Evolutionary conservation across 2,113 vertebrate species (phyloP), one percentile per base, ranked within the genome.

Genomic region (Capricornis sumatraensis): DNA sequence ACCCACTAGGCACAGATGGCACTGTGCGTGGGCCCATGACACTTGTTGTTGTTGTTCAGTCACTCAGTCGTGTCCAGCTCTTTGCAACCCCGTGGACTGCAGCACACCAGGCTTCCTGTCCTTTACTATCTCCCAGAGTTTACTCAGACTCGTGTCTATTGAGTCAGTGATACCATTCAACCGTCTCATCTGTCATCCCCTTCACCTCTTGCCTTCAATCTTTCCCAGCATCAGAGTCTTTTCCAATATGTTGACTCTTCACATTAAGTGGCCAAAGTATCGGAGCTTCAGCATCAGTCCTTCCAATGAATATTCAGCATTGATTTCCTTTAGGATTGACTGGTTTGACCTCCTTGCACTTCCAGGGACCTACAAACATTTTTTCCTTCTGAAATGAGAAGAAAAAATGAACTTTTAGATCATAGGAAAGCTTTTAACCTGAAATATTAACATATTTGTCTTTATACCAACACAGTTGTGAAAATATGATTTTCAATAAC

Each of bases 371-470:
- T 40, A 36, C 8, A 79, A 67, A 83, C 25, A 43, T 30, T 27
- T 95, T 89, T 50, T 5, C 21, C 53, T 89, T 96, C 55, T 89
- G 53, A 74, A 96, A 85, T 85, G n/a, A 76, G 60, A 89, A 82
- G 13, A 78, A 74, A 96, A 78, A 47, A 27, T 11, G 1, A 82
- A 64, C 36, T 84, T 84, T 83, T 36, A 86, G 45, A 23, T 55
- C n/a, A 86, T 74, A 88, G 30, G 45, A 60, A 94, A 92, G 4
- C 12, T 60, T 92, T 92, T 79, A 60, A 25, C 14, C 40, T 50
- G 21, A 52, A 86, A 92, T 47, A 74, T 30, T 55, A 40, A 50
- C 30, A 12, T 55, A 71, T 86, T 92, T 62, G 6, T n/a, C 27
- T 74, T 95, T 95, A 85, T 57, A 55, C 14, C 21, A 55, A 55